phyloP scores from a whole-genome alignment of 2,113 vertebrate genomes.

The Nibea albiflora region DNA sequence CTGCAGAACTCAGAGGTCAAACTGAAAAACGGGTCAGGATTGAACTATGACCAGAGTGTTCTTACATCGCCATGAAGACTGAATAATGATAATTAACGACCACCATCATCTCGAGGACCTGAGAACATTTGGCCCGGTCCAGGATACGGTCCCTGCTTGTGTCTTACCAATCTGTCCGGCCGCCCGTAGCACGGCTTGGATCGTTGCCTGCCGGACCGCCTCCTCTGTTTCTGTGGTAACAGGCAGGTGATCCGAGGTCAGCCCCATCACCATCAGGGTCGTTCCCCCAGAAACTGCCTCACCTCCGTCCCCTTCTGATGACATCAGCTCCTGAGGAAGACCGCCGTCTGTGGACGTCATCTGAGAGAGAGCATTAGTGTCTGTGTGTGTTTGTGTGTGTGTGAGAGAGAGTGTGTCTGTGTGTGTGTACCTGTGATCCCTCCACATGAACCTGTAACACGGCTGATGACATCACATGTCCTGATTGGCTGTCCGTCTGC shows the following conservation, averaged over 20 bases:
- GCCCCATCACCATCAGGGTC: constrained; percentile 87
- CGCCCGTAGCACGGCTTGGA: constrained; percentile 88
- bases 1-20: too few relatives aligned
- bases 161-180: constrained; percentile 86
- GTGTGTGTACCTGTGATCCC: constrained; percentile 56
- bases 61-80: too few relatives aligned
- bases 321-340: constrained; percentile 91
- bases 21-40: too few relatives aligned
- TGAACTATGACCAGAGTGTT: too few relatives aligned
- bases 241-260: constrained; percentile 86
- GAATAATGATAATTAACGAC: too few relatives aligned
- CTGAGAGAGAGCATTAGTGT: constrained; percentile 35
- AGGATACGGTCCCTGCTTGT: too few relatives aligned
- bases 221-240: constrained; percentile 86
- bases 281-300: constrained; percentile 68
- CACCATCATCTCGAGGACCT: too few relatives aligned
- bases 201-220: constrained; percentile 84
- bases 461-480: constrained; percentile 63
- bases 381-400: background rate
- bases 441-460: constrained; percentile 78
- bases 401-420: background rate
- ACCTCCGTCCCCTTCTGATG: constrained; percentile 73
- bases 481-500: constrained; percentile 72
- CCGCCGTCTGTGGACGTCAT: constrained; percentile 59
- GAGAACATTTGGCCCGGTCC: too few relatives aligned